phyloP scores from a whole-genome alignment of 2,797 vertebrate genomes.

The Chelidonichthys spinosus region DNA sequence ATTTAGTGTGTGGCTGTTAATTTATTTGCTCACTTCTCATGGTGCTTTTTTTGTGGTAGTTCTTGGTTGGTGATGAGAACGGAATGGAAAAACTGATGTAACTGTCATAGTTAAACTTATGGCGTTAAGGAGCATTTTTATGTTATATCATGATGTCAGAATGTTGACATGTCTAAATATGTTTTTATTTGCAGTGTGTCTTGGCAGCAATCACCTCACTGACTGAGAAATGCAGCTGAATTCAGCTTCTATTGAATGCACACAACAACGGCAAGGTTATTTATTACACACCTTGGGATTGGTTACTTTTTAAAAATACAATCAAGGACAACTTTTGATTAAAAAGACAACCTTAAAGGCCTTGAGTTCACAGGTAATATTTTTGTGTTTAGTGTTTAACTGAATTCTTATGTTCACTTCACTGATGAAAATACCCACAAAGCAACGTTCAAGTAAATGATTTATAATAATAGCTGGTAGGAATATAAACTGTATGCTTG shows the following conservation, averaged over 20 bases:
- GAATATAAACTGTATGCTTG: constrained; percentile 31
- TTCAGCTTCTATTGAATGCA: neutral
- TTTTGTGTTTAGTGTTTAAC: neutral
- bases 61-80: neutral
- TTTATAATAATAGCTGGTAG: constrained; percentile 31
- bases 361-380: neutral
- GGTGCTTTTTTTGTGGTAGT: neutral
- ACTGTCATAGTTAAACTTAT: neutral
- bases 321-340: constrained; percentile 5
- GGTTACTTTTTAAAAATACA: constrained; percentile 6
- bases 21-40: constrained; percentile 1
- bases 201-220: neutral
- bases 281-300: neutral
- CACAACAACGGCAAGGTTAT: neutral
- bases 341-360: neutral
- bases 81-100: neutral
- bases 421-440: constrained; percentile 11
- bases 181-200: neutral
- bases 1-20: constrained; percentile 4
- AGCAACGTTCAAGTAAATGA: constrained; percentile 13
- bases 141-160: neutral
- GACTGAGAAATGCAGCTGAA: neutral
- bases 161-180: neutral
- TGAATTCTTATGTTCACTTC: neutral
- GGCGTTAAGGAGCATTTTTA: neutral